Conservation (phyloP, 2,113 vertebrate genomes). For the Sander lucioperca region DNA sequence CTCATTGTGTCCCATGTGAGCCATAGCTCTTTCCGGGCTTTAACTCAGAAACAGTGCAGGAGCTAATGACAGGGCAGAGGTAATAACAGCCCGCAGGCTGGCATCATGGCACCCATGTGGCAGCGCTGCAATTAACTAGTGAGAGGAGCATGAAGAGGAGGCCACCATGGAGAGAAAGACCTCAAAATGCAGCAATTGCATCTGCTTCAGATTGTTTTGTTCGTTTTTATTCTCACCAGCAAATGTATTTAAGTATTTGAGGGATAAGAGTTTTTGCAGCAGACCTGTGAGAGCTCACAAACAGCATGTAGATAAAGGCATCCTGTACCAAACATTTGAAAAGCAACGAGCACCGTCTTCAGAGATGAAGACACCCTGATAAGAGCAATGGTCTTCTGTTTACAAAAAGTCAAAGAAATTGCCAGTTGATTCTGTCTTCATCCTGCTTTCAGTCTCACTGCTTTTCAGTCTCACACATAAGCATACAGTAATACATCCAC, state of each 20-base stretch:
- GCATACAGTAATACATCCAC: slow-evolving; percentile 20
- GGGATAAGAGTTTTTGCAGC: background rate
- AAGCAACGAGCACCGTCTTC: background rate
- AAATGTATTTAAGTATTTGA: slow-evolving; percentile 1
- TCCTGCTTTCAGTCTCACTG: slow-evolving; percentile 28
- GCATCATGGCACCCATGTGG: slow-evolving; percentile 66
- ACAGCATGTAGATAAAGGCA: background rate
- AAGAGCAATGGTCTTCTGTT: slow-evolving; percentile 23
- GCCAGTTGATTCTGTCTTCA: background rate
- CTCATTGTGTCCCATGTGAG: slow-evolving; percentile 66
- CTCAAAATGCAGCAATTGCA: slow-evolving; percentile 30
- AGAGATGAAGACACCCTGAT: slow-evolving; percentile 1
- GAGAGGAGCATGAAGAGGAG: slow-evolving; percentile 59
- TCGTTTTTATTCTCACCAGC: slow-evolving; percentile 15
- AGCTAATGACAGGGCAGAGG: slow-evolving; percentile 79
- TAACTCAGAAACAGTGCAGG: slow-evolving; percentile 52
- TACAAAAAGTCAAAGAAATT: slow-evolving; percentile 25
- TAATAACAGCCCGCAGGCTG: slow-evolving; percentile 77
- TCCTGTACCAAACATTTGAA: background rate
- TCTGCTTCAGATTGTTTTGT: slow-evolving; percentile 36
- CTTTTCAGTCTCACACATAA: background rate
- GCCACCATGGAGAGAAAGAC: slow-evolving; percentile 47
- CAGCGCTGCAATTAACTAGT: slow-evolving; percentile 73
- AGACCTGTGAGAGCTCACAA: background rate
- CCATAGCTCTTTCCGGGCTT: slow-evolving; percentile 68